Evolutionary conservation across 2,797 vertebrate genomes (phyloP).

Genomic region (Lates japonicus): DNA sequence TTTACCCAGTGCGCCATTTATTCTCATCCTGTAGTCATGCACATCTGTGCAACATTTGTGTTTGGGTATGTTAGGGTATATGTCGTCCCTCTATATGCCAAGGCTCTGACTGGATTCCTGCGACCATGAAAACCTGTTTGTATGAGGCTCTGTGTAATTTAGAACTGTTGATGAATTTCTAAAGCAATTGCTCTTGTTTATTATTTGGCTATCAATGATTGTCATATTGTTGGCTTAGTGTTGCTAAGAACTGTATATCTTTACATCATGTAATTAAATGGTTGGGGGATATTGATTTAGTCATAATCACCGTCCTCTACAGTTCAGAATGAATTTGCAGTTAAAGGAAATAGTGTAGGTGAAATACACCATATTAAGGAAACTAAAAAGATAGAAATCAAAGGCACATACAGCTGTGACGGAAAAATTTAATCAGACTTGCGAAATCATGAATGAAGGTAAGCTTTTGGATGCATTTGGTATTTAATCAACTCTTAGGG

Average conservation of each 20-base stretch:
- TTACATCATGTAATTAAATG: conserved; percentile 6
- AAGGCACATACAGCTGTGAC: not conserved
- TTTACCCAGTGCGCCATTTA: conserved; percentile 70
- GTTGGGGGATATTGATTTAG: not conserved
- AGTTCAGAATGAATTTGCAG: not conserved
- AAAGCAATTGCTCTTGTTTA: conserved; percentile 36
- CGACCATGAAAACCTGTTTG: conserved; percentile 47
- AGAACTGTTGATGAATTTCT: conserved; percentile 31
- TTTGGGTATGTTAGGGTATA: conserved; percentile 56
- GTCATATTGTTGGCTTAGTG: not conserved
- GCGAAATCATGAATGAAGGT: not conserved
- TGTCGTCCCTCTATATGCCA: conserved; percentile 53
- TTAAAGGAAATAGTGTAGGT: not conserved
- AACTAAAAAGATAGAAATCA: not conserved
- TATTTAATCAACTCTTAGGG: conserved; percentile 14
- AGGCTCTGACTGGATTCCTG: conserved; percentile 50
- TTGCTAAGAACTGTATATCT: not conserved
- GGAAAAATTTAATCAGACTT: conserved; percentile 19
- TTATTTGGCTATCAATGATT: conserved; percentile 36
- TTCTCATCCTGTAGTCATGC: conserved; percentile 66
- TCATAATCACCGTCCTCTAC: not conserved
- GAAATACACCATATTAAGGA: not conserved
- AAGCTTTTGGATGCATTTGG: conserved; percentile 13
- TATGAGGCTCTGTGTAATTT: conserved; percentile 36
- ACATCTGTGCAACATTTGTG: conserved; percentile 82